Conservation (phyloP, 2,113 vertebrate species). For the Calyptomena viridis region DNA sequence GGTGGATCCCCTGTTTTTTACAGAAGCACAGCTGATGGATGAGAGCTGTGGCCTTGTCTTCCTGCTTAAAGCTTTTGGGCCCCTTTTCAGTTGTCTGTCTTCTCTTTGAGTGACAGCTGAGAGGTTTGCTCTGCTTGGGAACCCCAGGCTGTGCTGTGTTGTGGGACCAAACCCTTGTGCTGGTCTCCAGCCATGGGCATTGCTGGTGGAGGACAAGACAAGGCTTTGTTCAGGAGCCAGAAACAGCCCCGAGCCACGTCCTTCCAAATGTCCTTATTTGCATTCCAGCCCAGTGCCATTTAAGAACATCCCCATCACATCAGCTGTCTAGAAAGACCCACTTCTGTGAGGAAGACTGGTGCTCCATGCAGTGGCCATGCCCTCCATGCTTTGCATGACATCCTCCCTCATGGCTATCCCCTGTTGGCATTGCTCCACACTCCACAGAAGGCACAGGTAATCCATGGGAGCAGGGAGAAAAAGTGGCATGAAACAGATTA, state of each 20-base stretch:
- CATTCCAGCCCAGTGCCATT: neutral
- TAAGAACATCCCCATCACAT: neutral
- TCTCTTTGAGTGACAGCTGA: neutral
- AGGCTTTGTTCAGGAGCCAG: neutral
- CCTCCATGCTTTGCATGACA: neutral
- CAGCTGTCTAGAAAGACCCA: neutral
- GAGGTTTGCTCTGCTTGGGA: neutral
- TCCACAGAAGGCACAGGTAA: neutral
- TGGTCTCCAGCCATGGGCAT: neutral
- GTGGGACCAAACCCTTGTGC: neutral
- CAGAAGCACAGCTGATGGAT: neutral
- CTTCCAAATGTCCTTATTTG: neutral
- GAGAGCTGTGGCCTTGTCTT: neutral
- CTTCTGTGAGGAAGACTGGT: neutral
- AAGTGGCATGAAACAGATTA: neutral
- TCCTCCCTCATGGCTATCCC: neutral
- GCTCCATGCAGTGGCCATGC: neutral
- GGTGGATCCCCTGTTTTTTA: neutral
- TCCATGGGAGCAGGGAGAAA: neutral
- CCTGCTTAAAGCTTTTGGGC: neutral
- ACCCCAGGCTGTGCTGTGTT: neutral
- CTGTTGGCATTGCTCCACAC: neutral
- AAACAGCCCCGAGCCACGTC: neutral
- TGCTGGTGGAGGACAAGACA: neutral
- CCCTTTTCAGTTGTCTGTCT: neutral